Evolutionary conservation across 2,113 vertebrate genomes (phyloP).

Genomic region (Rhizomys pruinosus): DNA sequence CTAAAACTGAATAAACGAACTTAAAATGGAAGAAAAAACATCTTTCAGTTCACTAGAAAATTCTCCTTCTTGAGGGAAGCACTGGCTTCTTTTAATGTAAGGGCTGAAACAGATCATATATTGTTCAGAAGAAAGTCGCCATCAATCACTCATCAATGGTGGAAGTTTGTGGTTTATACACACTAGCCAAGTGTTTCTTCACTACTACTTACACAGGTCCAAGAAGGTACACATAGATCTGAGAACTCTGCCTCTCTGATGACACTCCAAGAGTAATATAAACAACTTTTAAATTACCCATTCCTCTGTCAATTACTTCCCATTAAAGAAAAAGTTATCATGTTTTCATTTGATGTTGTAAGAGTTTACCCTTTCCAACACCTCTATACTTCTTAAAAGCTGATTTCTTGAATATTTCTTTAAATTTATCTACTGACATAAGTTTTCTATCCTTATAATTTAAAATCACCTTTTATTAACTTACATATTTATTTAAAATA

Average conservation of each 20-base stretch:
- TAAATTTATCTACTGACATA: background rate
- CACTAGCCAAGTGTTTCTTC: slow-evolving; percentile 62
- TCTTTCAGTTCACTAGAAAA: slow-evolving; percentile 6
- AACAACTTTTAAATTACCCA: slow-evolving; percentile 73
- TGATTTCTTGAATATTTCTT: slow-evolving; percentile 29
- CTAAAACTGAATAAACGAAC: slow-evolving; percentile 46
- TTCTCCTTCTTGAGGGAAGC: slow-evolving; percentile 19
- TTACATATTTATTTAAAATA: background rate
- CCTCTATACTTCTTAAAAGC: slow-evolving; percentile 29
- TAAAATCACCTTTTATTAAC: background rate
- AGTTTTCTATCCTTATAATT: background rate
- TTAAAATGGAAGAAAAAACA: slow-evolving; percentile 42
- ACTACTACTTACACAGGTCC: slow-evolving; percentile 54
- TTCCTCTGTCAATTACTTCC: slow-evolving; percentile 58
- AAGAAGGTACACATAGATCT: slow-evolving; percentile 11
- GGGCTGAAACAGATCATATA: slow-evolving; percentile 13
- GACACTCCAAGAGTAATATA: slow-evolving; percentile 77
- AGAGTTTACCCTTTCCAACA: slow-evolving; percentile 36
- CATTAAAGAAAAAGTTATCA: slow-evolving; percentile 44
- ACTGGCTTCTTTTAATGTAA: slow-evolving; percentile 67
- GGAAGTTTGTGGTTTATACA: slow-evolving; percentile 65
- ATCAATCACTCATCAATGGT: slow-evolving; percentile 61
- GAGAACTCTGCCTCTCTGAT: slow-evolving; percentile 61
- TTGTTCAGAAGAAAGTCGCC: slow-evolving; percentile 55
- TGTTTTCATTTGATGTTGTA: slow-evolving; percentile 58